Evolutionary conservation across 1,140 invertebrate species (phyloP).

Genomic region (Procambarus clarkii): DNA sequence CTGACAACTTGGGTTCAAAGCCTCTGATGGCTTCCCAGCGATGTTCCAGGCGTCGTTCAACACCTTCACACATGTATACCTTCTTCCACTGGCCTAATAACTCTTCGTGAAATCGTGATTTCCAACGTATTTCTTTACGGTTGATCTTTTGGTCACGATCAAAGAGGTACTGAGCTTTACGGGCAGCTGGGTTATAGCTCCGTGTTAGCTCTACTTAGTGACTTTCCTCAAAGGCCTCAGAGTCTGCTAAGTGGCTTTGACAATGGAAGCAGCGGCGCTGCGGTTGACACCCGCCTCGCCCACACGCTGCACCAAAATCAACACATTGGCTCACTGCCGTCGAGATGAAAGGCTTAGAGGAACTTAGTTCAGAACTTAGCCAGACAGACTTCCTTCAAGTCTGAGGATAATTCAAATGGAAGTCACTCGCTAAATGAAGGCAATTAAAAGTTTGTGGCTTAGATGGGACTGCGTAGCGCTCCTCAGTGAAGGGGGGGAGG

Average conservation of each 20-base stretch:
- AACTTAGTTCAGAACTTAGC: neutral
- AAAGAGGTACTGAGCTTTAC: neutral
- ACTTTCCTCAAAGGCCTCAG: slow-evolving; percentile 39
- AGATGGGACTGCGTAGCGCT: slow-evolving; percentile 6
- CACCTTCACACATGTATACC: too few species aligned
- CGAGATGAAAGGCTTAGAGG: neutral
- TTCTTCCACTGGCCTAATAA: neutral
- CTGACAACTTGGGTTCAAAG: too few species aligned
- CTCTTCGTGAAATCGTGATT: neutral
- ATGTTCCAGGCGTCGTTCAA: too few species aligned
- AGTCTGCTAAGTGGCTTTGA: slow-evolving; percentile 23
- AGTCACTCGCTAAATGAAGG: slow-evolving; percentile 40
- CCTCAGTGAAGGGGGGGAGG: neutral
- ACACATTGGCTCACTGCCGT: neutral
- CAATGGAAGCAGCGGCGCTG: neutral
- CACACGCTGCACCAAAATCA: neutral
- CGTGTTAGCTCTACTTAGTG: slow-evolving; percentile 15
- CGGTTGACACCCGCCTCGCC: slow-evolving; percentile 8
- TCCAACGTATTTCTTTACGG: neutral
- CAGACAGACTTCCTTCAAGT: slow-evolving; percentile 15
- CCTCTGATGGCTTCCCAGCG: too few species aligned
- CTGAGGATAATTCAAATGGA: slow-evolving; percentile 29
- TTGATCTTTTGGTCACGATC: neutral
- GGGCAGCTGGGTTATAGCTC: slow-evolving; percentile 8
- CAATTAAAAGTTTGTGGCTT: slow-evolving; percentile 49